These are phyloP conservation scores for Drosophila pseudoobscura DNA, from an alignment of 1,140 invertebrate species.

Conservation along the genomic window DNA sequence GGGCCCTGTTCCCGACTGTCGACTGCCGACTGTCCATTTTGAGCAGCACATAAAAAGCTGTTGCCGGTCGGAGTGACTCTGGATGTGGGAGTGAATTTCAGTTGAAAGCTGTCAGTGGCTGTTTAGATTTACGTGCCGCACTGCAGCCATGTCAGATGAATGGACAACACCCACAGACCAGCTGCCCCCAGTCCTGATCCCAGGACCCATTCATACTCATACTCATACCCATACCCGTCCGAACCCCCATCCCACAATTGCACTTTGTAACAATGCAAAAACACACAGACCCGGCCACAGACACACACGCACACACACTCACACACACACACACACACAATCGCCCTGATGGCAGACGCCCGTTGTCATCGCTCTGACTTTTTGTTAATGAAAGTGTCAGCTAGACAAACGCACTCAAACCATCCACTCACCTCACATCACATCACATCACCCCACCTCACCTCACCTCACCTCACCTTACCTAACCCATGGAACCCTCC, in stretches of 20 bases:
- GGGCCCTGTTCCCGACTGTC: conserved; percentile 12
- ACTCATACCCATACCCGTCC: no score
- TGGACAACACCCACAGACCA: conserved; percentile 58
- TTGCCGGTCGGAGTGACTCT: no score
- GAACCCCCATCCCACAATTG: conserved; percentile 22
- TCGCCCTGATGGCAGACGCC: conserved; percentile 8
- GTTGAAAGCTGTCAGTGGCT: conserved; percentile 77
- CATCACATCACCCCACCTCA: conserved; percentile 17
- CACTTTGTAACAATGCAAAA: conserved; percentile 78
- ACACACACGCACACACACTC: conserved; percentile 2
- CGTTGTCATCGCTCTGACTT: conserved; percentile 77
- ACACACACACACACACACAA: conserved; percentile 11
- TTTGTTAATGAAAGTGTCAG: conserved; percentile 82
- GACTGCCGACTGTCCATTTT: conserved; percentile 42
- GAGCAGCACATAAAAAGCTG: conserved; percentile 59
- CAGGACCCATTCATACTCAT: background rate
- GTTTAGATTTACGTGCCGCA: conserved; percentile 81
- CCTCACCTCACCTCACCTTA: conserved; percentile 21
- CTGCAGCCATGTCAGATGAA: conserved; percentile 70
- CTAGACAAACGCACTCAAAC: conserved; percentile 66
- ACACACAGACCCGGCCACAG: conserved; percentile 30
- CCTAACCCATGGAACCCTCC: background rate
- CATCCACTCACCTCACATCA: background rate
- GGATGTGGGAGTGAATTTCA: conserved; percentile 33
- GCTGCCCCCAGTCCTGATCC: conserved; percentile 27